A percentile compares a stretch with the other conserved stretches of the same genome.
Conservation (phyloP, 2,113 vertebrate genomes). For the Cebus imitator region DNA sequence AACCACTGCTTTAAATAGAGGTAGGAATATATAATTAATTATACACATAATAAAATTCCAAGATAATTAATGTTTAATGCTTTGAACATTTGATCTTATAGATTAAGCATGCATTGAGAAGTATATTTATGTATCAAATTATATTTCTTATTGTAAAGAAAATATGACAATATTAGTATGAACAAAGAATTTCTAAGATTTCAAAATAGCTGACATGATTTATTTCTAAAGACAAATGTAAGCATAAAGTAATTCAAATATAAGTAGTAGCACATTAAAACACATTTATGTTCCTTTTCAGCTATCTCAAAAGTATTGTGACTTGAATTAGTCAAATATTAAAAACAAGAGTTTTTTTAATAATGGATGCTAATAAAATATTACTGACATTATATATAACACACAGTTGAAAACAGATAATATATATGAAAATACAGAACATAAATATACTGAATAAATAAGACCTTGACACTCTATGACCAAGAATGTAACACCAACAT, state of each 20-base stretch:
- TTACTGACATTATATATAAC: slow-evolving; percentile 21
- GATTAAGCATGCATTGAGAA: slow-evolving; percentile 3
- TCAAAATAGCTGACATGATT: slow-evolving; percentile 56
- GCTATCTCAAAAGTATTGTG: slow-evolving; percentile 49
- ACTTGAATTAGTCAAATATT: slow-evolving; percentile 62
- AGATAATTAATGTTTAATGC: slow-evolving; percentile 18
- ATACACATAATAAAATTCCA: slow-evolving; percentile 16
- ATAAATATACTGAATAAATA: slow-evolving; percentile 1
- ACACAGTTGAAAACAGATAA: slow-evolving; percentile 19
- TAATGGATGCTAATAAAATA: slow-evolving; percentile 47
- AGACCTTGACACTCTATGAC: not conserved
- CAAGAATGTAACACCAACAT: not conserved
- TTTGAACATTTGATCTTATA: not conserved
- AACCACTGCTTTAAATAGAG: not conserved
- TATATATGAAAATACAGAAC: slow-evolving; percentile 45
- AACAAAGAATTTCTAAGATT: slow-evolving; percentile 44
- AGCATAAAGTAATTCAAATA: slow-evolving; percentile 64
- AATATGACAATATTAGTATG: slow-evolving; percentile 19
- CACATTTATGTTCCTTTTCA: slow-evolving; percentile 60
- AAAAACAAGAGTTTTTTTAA: slow-evolving; percentile 45
- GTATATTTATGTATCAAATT: slow-evolving; percentile 14
- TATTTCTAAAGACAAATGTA: slow-evolving; percentile 59
- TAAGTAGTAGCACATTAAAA: slow-evolving; percentile 69
- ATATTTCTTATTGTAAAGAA: slow-evolving; percentile 38
- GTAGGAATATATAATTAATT: not conserved